Percentiles rank a stretch among this genome's conserved stretches.
These are phyloP conservation scores for Drosophila gaucha DNA, from an alignment of 2,888 invertebrate genomes.

Conservation along the genomic window DNA sequence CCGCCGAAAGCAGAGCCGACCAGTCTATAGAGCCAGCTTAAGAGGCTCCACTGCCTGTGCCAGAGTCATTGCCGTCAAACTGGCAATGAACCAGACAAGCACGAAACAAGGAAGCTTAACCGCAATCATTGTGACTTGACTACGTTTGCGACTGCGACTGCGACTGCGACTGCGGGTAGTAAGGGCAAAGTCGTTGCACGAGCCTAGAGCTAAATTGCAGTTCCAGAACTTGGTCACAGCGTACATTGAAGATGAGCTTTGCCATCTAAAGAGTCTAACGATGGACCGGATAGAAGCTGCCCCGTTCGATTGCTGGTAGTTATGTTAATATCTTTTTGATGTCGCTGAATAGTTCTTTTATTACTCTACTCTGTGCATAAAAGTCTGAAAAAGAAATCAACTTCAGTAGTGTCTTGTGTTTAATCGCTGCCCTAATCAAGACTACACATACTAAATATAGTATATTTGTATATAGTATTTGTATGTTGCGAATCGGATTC, in stretches of 20 bases:
- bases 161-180: conserved; percentile 16
- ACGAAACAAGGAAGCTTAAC: conserved; percentile 75
- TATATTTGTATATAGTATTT: not conserved
- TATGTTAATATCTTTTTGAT: conserved; percentile 68
- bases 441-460: not conserved
- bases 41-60: conserved; percentile 24
- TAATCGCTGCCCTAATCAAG: not conserved
- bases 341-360: conserved; percentile 34
- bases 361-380: conserved; percentile 18
- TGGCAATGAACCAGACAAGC: conserved; percentile 70
- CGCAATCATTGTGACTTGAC: conserved; percentile 46
- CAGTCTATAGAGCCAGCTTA: conserved; percentile 35
- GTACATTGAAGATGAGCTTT: conserved; percentile 45
- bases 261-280: conserved; percentile 75
- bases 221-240: conserved; percentile 70
- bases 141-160: conserved; percentile 11
- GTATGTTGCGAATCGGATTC: no score
- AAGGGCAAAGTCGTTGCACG: conserved; percentile 13
- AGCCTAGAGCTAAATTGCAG: conserved; percentile 66
- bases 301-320: conserved; percentile 54
- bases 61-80: conserved; percentile 72
- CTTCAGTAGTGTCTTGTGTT: not conserved
- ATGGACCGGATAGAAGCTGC: conserved; percentile 60
- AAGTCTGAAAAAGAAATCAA: conserved; percentile 14
- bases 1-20: no score